Conservation (phyloP, 2,888 invertebrate genomes). For the Crossocerus cetratus region DNA sequence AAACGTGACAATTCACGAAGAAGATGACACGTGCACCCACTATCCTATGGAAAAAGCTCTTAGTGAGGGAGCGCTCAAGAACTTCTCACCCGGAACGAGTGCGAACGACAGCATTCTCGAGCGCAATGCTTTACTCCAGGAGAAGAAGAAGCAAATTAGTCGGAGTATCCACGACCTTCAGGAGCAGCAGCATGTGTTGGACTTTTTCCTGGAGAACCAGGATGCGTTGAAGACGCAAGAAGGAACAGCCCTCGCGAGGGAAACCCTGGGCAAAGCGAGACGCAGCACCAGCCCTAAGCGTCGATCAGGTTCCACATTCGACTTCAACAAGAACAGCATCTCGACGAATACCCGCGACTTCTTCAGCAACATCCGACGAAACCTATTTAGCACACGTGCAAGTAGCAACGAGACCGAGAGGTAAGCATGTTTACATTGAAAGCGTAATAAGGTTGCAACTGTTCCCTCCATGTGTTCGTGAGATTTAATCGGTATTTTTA, state of each 20-base stretch:
- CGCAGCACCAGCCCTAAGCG: constrained; percentile 29
- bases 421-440: constrained; percentile 32
- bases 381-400: constrained; percentile 61
- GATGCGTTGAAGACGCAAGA: constrained; percentile 61
- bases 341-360: constrained; percentile 38
- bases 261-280: constrained; percentile 52
- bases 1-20: constrained; percentile 64
- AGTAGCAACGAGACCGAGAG: constrained; percentile 64
- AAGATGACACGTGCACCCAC: constrained; percentile 53
- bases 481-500: neutral
- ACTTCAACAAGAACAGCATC: constrained; percentile 31
- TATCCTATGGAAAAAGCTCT: constrained; percentile 71
- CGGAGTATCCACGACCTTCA: constrained; percentile 72
- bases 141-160: constrained; percentile 64
- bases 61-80: constrained; percentile 69
- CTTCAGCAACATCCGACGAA: constrained; percentile 62
- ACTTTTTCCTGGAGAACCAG: constrained; percentile 67
- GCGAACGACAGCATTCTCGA: constrained; percentile 48
- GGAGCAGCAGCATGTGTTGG: constrained; percentile 71
- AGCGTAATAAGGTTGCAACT: neutral
- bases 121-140: constrained; percentile 38
- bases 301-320: constrained; percentile 24
- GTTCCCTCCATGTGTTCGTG: neutral
- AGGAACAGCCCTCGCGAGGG: constrained; percentile 58
- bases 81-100: constrained; percentile 37